Evolutionary conservation across 2,888 invertebrate genomes (phyloP).

Genomic region (Melinaea marsaeus): DNA sequence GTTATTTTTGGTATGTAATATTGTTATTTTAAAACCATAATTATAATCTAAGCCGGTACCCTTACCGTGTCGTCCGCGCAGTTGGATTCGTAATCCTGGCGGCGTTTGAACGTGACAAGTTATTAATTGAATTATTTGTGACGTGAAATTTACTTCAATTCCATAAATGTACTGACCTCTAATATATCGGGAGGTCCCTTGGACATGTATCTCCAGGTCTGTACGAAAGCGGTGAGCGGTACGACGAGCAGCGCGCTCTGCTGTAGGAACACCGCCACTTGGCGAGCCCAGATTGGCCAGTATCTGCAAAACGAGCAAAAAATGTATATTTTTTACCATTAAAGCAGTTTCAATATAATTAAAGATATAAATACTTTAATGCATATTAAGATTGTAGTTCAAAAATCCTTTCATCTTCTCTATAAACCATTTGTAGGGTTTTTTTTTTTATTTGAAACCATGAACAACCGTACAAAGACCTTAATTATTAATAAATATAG

Average conservation of each 20-base stretch:
- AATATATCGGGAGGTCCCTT: slow-evolving; percentile 91
- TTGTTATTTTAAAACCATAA: too few relatives aligned
- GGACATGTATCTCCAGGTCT: slow-evolving; percentile 84
- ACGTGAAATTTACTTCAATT: neutral
- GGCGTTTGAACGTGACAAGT: slow-evolving; percentile 39
- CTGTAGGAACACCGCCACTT: slow-evolving; percentile 85
- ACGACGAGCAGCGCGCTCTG: slow-evolving; percentile 85
- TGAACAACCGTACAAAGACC: too few relatives aligned
- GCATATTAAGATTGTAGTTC: too few relatives aligned
- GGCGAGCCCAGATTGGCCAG: slow-evolving; percentile 88
- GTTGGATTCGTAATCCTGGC: slow-evolving; percentile 58
- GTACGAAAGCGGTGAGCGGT: slow-evolving; percentile 84
- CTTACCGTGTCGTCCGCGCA: slow-evolving; percentile 69
- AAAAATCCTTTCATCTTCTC: too few relatives aligned
- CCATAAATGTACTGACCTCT: slow-evolving; percentile 79
- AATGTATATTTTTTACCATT: neutral
- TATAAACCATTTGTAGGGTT: too few relatives aligned
- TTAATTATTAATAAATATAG: too few relatives aligned
- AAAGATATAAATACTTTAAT: too few relatives aligned
- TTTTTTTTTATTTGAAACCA: too few relatives aligned
- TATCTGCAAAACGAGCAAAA: slow-evolving; percentile 70
- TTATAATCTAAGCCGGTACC: slow-evolving; percentile 9
- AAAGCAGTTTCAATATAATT: neutral
- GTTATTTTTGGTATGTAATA: too few relatives aligned
- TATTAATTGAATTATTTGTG: neutral